Base-by-base conservation (phyloP, 2,113 vertebrate species). In the Galbula dea region DNA sequence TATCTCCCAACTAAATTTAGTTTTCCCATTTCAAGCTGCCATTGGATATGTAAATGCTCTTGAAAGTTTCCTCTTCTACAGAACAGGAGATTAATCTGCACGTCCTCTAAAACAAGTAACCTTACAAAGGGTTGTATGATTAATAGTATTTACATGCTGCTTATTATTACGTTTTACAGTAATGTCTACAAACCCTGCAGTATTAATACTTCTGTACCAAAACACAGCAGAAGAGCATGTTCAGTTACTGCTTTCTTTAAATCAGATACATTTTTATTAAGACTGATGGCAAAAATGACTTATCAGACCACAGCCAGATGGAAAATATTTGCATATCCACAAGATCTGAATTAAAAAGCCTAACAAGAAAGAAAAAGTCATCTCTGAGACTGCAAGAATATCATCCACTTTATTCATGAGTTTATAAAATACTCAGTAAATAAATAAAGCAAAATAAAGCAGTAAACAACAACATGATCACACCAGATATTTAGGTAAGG, bases 11-110 rank as follows among this genome's bases (percentile, higher is more conserved):
- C 69, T 81, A 94, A 97, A 79, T 59, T 67, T 76, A 90, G 81
- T 97, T 97, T 86, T 78, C 97, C 98, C 98, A 98, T 49, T 94
- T 95, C 83, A 99, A 89, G 95, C 98, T 97, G 69, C 97, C 86
- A 62, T 98, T 97, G 74, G 96, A 80, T 74, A 98, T 21, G 41
- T 83, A 78, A 69, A 98, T 65, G 39, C 18, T 91, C 32, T 68
- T 72, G 83, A 92, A 93, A 63, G 36, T 57, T 73, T 85, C 37
- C 34, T 86, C 65, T 88, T 96, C 93, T 88, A 61, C 62, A 92
- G 81, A 95, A 91, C 20, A 62, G 74, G 36, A 87, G 30, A 48
- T 57, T 67, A 59, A 48, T 48, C 30, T 59, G 55, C 4, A 3
- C 17, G 24, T 51, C 34, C 23, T 68, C 46, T 43, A 51, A 65